Evolutionary conservation across 2,797 vertebrate species (phyloP).

Genomic region (Pteronotus mesoamericanus): DNA sequence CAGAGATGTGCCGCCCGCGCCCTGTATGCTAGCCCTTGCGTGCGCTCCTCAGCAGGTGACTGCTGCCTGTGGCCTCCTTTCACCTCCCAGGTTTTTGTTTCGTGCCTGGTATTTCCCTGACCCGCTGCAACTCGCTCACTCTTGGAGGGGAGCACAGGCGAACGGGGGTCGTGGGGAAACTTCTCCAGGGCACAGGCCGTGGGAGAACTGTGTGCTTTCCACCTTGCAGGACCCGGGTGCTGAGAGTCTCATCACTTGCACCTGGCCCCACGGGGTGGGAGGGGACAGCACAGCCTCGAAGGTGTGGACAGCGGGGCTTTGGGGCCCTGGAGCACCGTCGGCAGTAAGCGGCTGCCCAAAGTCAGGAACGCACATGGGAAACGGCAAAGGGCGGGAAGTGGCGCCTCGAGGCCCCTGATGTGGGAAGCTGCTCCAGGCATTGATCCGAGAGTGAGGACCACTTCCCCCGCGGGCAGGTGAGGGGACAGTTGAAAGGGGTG

Average conservation of each 20-base stretch:
- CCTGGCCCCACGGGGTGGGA: too few relatives aligned
- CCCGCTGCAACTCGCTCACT: not conserved
- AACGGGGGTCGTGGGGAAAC: not conserved
- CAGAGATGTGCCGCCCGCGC: not conserved
- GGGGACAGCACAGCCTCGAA: not conserved
- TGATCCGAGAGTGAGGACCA: not conserved
- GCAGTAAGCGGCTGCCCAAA: fast-evolving
- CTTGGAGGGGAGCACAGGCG: not conserved
- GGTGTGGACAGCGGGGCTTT: fast-evolving
- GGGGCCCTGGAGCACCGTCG: fast-evolving
- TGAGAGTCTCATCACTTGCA: not conserved
- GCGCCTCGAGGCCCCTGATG: not conserved
- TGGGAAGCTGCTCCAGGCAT: not conserved
- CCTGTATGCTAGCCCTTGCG: not conserved
- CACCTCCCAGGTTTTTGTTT: not conserved
- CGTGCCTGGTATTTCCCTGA: not conserved
- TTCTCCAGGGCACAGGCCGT: not conserved
- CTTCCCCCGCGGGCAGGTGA: not conserved
- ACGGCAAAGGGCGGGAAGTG: slow-evolving; percentile 31
- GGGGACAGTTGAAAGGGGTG: not conserved
- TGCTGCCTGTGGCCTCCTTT: not conserved
- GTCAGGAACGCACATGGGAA: not conserved
- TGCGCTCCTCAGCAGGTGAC: not conserved
- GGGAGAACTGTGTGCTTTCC: not conserved
- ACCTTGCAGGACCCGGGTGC: not conserved